A percentile compares a stretch with the other conserved stretches of the same genome.
Evolutionary conservation across 2,113 vertebrate species (phyloP).

Genomic region (Catharus minimus): DNA sequence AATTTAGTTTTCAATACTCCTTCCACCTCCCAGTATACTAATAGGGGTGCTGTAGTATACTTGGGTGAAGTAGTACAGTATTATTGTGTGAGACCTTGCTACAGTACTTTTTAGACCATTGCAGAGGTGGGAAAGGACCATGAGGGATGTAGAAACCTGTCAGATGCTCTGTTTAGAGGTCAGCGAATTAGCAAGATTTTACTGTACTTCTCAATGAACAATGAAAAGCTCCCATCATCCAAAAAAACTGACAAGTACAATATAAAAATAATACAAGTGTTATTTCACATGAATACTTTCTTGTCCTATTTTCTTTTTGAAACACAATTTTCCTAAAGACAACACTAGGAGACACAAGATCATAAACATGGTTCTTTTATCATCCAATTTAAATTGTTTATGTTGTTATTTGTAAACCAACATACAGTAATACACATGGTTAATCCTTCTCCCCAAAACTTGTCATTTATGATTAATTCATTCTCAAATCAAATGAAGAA

Average conservation of each 20-base stretch:
- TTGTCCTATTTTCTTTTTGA: slow-evolving; percentile 34
- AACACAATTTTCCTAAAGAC: slow-evolving; percentile 52
- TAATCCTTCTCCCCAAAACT: slow-evolving; percentile 54
- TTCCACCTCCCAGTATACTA: slow-evolving; percentile 49
- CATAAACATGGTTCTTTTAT: slow-evolving; percentile 55
- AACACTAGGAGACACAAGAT: slow-evolving; percentile 52
- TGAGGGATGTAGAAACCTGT: background rate
- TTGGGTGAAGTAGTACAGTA: slow-evolving; percentile 43
- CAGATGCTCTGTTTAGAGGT: slow-evolving; percentile 11
- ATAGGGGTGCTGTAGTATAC: slow-evolving; percentile 26
- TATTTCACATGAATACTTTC: slow-evolving; percentile 17
- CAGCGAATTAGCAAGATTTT: slow-evolving; percentile 65
- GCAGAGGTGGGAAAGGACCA: slow-evolving; percentile 42
- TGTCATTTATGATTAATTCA: slow-evolving; percentile 42
- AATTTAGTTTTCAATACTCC: slow-evolving; percentile 48
- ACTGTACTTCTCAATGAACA: slow-evolving; percentile 51
- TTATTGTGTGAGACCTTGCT: slow-evolving; percentile 14
- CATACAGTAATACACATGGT: slow-evolving; percentile 45
- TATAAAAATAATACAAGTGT: slow-evolving; percentile 41
- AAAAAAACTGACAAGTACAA: slow-evolving; percentile 30
- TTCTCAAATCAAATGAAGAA: slow-evolving; percentile 55
- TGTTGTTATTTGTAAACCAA: slow-evolving; percentile 19
- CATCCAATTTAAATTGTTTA: slow-evolving; percentile 34
- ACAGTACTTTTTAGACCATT: slow-evolving; percentile 41
- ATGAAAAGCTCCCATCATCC: background rate